Conservation (phyloP, 2,888 invertebrate genomes). For the Drosophila austrosaltans region DNA sequence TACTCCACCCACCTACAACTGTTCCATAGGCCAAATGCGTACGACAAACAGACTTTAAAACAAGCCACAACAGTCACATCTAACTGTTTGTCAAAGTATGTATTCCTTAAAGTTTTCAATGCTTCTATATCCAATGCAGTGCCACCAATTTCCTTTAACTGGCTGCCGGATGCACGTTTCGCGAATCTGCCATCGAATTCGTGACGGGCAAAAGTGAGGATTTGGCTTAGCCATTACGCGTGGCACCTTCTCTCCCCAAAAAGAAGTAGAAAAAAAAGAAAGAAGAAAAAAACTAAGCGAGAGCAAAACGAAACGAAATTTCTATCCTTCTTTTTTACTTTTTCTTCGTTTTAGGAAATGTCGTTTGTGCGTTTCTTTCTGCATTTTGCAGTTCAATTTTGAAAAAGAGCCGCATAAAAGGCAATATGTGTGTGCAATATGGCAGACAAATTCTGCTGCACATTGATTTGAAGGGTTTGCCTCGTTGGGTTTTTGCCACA, state of each 20-base stretch:
- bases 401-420: not conserved
- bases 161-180: constrained; percentile 56
- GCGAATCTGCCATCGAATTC: constrained; percentile 62
- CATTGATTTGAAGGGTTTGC: constrained; percentile 16
- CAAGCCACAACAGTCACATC: constrained; percentile 30
- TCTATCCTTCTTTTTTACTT: not conserved
- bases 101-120: constrained; percentile 54
- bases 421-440: not conserved
- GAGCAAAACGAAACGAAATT: constrained; percentile 33
- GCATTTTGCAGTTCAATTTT: not conserved
- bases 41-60: constrained; percentile 50
- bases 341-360: not conserved
- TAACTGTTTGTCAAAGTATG: constrained; percentile 21
- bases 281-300: constrained; percentile 7
- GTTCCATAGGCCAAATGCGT: constrained; percentile 56
- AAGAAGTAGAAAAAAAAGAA: no score
- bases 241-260: constrained; percentile 6
- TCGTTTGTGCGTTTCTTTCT: not conserved
- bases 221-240: constrained; percentile 66
- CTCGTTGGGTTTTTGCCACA: constrained; percentile 29
- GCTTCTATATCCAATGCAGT: constrained; percentile 13
- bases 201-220: constrained; percentile 68
- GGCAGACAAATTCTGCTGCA: constrained; percentile 31
- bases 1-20: not conserved
- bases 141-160: constrained; percentile 25